Percentiles rank a stretch among this genome's conserved stretches.
Conservation (phyloP, 2,888 invertebrate genomes). For the Clusia tigrina region DNA sequence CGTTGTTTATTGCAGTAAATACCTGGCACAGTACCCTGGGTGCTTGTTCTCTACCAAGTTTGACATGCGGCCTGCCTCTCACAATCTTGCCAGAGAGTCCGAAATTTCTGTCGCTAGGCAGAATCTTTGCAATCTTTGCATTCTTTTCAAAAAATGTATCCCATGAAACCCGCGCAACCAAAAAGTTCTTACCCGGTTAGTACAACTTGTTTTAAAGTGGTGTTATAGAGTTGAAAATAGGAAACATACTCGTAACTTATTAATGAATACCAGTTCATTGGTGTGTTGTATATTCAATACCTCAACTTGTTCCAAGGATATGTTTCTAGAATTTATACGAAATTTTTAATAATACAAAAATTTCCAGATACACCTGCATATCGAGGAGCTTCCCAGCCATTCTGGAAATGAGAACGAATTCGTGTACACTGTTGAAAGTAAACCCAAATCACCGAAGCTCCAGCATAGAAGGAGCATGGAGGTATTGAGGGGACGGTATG, state of each 20-base stretch:
- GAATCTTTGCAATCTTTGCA: slow-evolving; percentile 54
- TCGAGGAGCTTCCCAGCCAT: slow-evolving; percentile 53
- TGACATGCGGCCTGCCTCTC: slow-evolving; percentile 69
- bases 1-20: slow-evolving; percentile 43
- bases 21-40: slow-evolving; percentile 67
- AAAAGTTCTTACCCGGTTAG: slow-evolving; percentile 73
- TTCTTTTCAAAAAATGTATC: slow-evolving; percentile 68
- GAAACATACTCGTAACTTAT: too few species aligned
- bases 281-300: too few species aligned
- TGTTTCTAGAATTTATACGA: too few species aligned
- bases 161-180: slow-evolving; percentile 71
- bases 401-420: slow-evolving; percentile 38
- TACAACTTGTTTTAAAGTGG: neutral
- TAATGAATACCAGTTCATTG: too few species aligned
- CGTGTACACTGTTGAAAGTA: slow-evolving; percentile 48
- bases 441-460: slow-evolving; percentile 17
- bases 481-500: slow-evolving; percentile 68
- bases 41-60: slow-evolving; percentile 70
- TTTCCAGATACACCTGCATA: slow-evolving; percentile 46
- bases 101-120: slow-evolving; percentile 56
- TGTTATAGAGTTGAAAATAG: too few species aligned
- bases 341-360: neutral
- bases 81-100: slow-evolving; percentile 67
- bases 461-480: slow-evolving; percentile 40
- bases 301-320: too few species aligned